These are phyloP conservation scores for Scrobipalpa costella DNA, from an alignment of 2,888 invertebrate genomes.

Conservation along the genomic window DNA sequence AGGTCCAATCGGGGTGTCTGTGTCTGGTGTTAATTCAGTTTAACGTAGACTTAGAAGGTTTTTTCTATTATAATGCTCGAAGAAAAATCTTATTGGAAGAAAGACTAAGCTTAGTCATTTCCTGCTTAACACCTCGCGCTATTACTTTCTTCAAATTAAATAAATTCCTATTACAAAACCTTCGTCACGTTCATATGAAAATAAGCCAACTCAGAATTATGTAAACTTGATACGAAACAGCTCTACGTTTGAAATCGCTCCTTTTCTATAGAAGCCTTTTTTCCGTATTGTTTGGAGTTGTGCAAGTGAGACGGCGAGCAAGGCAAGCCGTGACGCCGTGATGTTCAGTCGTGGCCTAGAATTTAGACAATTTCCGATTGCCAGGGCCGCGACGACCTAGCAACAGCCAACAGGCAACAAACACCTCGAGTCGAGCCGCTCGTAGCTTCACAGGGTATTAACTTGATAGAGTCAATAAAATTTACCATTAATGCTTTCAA, in stretches of 20 bases:
- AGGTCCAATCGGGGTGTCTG: too few relatives aligned
- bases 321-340: conserved; percentile 31
- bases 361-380: conserved; percentile 76
- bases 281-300: conserved; percentile 35
- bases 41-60: too few relatives aligned
- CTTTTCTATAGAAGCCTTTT: conserved; percentile 33
- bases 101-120: not conserved
- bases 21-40: too few relatives aligned
- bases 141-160: not conserved
- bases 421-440: conserved; percentile 16
- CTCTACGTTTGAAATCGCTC: conserved; percentile 5
- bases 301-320: conserved; percentile 54
- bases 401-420: conserved; percentile 47
- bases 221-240: not conserved
- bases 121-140: not conserved
- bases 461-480: conserved; percentile 24
- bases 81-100: not conserved
- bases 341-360: conserved; percentile 65
- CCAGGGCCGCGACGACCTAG: conserved; percentile 45
- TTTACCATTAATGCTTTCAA: conserved; percentile 6
- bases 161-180: not conserved
- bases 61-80: too few relatives aligned
- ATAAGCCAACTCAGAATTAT: not conserved
- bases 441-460: conserved; percentile 24
- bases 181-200: not conserved